Evolutionary conservation across 2,888 invertebrate genomes (phyloP).

Genomic region (Mesorhabditis spiculigera): DNA sequence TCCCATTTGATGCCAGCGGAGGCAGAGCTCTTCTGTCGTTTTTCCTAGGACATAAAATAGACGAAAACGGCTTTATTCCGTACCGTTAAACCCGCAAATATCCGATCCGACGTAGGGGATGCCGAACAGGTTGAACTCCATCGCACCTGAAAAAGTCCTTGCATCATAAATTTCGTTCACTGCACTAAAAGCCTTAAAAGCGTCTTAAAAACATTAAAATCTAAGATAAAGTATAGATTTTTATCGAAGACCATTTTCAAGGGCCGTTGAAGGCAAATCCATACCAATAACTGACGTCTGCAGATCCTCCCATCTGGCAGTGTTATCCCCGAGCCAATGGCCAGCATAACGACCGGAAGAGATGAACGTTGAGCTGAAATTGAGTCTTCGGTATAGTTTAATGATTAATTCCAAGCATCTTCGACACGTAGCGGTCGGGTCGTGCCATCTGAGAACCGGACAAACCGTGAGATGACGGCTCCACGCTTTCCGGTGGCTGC

Average conservation of each 20-base stretch:
- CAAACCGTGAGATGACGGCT: slow-evolving; percentile 49
- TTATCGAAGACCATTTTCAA: not conserved
- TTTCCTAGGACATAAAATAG: not conserved
- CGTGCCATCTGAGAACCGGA: no score
- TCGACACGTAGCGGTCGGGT: no score
- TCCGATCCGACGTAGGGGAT: slow-evolving; percentile 60
- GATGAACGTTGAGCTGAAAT: slow-evolving; percentile 57
- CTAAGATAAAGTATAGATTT: no score
- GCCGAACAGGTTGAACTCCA: slow-evolving; percentile 59
- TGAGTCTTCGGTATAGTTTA: not conserved
- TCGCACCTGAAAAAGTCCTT: slow-evolving; percentile 24
- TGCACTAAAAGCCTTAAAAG: slow-evolving; percentile 1
- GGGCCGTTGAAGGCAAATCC: not conserved
- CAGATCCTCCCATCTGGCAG: slow-evolving; percentile 76
- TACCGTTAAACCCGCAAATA: slow-evolving; percentile 62
- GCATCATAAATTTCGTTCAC: not conserved
- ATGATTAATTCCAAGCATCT: no score
- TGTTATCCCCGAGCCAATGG: slow-evolving; percentile 81
- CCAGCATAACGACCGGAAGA: slow-evolving; percentile 61
- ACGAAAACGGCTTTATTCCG: slow-evolving; percentile 15
- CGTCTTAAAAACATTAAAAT: not conserved
- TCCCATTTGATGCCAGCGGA: slow-evolving; percentile 66
- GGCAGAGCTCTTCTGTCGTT: slow-evolving; percentile 64
- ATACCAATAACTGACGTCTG: slow-evolving; percentile 36
- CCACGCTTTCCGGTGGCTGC: slow-evolving; percentile 58